phyloP scores from a whole-genome alignment of 2,113 vertebrate species.

The Irena cyanogastra region DNA sequence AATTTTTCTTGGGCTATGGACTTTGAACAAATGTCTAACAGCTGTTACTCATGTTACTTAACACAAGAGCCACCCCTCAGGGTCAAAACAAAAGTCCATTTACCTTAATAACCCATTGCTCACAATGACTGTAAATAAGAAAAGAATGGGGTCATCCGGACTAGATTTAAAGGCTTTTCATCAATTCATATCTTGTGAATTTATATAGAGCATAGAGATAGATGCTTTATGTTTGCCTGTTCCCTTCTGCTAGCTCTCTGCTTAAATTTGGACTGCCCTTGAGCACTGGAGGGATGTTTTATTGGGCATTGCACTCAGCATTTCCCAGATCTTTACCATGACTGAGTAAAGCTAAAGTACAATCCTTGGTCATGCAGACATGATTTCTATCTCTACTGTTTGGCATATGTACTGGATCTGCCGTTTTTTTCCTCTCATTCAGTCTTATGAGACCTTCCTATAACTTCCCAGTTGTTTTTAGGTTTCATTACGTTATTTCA shows the following conservation, averaged over 20 bases:
- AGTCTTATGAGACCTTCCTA: background rate
- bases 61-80: background rate
- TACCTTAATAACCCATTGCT: conserved; percentile 24
- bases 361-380: background rate
- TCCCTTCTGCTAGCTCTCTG: background rate
- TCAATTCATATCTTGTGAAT: background rate
- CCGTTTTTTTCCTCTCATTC: background rate
- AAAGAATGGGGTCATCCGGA: background rate
- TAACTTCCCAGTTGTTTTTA: background rate
- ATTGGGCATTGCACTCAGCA: background rate
- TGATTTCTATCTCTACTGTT: background rate
- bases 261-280: background rate
- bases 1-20: background rate
- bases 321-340: background rate
- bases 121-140: conserved; percentile 4
- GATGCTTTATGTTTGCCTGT: background rate
- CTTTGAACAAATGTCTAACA: background rate
- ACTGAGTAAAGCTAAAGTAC: background rate
- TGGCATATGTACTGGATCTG: background rate
- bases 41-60: background rate
- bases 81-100: conserved; percentile 32
- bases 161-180: background rate
- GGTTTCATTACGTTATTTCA: background rate
- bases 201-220: background rate
- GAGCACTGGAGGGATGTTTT: background rate